phyloP scores from a whole-genome alignment of 2,888 invertebrate genomes.

The Plebejus anna region DNA sequence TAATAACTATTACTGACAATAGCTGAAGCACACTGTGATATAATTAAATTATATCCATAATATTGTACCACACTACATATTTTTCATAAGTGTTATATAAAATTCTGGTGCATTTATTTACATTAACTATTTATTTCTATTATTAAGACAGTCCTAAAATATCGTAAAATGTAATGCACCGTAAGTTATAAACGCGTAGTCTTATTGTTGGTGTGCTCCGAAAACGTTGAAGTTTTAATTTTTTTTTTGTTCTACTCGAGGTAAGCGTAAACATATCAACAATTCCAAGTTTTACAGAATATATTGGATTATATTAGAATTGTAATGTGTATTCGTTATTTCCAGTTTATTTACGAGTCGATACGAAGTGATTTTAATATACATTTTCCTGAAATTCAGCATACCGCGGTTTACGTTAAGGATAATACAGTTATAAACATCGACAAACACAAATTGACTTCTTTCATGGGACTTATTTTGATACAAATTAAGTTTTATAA shows the following conservation, averaged over 20 bases:
- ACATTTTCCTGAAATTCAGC: neutral
- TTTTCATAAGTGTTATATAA: no score
- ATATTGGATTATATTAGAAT: conserved; percentile 1
- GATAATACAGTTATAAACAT: no score
- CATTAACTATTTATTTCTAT: neutral
- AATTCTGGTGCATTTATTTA: no score
- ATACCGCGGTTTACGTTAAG: neutral
- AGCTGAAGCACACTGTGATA: no score
- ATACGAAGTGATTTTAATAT: neutral
- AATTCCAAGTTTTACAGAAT: neutral
- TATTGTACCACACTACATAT: no score
- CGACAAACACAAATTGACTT: no score
- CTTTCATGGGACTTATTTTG: no score
- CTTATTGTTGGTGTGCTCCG: neutral
- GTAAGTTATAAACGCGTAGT: neutral
- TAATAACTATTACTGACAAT: no score
- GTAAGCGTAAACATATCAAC: neutral
- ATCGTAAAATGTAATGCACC: neutral
- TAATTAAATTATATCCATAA: no score
- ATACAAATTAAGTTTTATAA: no score
- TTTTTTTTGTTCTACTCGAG: neutral
- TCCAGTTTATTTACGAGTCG: neutral
- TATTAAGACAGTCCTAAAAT: neutral
- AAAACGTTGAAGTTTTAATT: neutral
- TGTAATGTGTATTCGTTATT: neutral